A percentile compares a stretch with the other conserved stretches of the same genome.
Conservation (phyloP, 2,113 vertebrate species). For the Pollachius pollachius region DNA sequence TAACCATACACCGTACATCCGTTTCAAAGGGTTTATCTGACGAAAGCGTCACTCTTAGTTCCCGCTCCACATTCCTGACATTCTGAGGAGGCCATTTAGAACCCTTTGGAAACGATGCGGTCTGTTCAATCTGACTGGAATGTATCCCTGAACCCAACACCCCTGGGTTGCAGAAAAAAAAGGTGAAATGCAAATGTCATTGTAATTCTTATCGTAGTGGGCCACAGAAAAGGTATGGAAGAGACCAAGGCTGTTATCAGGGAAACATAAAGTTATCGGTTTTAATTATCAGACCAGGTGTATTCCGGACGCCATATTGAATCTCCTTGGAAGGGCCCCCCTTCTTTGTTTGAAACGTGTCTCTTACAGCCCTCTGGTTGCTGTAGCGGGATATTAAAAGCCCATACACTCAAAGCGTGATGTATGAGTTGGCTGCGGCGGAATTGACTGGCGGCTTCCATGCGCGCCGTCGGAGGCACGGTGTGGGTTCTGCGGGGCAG, state of each 20-base stretch:
- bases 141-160: too few relatives aligned
- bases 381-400: constrained; percentile 69
- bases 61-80: too few relatives aligned
- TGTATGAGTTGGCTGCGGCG: constrained; percentile 43
- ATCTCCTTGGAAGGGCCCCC: constrained; percentile 43
- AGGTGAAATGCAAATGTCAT: background rate
- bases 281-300: constrained; percentile 56
- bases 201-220: constrained; percentile 21
- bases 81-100: too few relatives aligned
- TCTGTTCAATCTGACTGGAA: too few relatives aligned
- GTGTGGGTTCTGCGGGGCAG: constrained; percentile 25
- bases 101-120: too few relatives aligned
- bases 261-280: constrained; percentile 42
- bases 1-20: too few relatives aligned
- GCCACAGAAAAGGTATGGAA: constrained; percentile 18
- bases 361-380: constrained; percentile 61
- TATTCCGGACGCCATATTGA: constrained; percentile 42
- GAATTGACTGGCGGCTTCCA: constrained; percentile 40
- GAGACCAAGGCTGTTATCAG: constrained; percentile 24
- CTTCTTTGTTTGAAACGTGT: constrained; percentile 59
- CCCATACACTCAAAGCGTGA: constrained; percentile 65
- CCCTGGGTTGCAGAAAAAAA: too few relatives aligned
- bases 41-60: too few relatives aligned
- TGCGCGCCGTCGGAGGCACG: constrained; percentile 27
- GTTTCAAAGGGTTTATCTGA: too few relatives aligned